These are phyloP conservation scores for Pelusios castaneus DNA, from an alignment of 2,113 vertebrate genomes.

Conservation along the genomic window DNA sequence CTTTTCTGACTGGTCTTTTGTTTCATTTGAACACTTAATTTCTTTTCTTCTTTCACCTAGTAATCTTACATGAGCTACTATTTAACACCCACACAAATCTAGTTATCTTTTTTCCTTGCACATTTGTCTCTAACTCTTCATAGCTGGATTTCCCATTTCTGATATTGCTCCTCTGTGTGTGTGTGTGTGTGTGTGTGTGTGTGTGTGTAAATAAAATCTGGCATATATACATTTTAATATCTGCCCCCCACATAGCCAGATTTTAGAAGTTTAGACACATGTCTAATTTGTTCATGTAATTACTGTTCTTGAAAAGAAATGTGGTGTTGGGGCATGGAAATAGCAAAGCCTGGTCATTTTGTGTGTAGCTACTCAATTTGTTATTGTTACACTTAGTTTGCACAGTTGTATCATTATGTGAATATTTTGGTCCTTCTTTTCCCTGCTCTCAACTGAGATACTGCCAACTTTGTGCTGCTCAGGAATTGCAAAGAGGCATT, in stretches of 20 bases:
- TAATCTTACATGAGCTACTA: not conserved
- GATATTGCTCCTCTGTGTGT: not conserved
- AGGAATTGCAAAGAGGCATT: not conserved
- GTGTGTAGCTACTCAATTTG: not conserved
- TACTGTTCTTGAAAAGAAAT: not conserved
- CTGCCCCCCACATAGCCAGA: no score
- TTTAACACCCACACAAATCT: not conserved
- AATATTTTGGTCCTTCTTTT: not conserved
- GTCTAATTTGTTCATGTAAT: not conserved
- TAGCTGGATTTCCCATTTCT: slow-evolving; percentile 4
- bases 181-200: no score
- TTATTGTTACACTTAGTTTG: not conserved
- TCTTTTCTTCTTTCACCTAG: not conserved
- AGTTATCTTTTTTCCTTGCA: slow-evolving; percentile 6
- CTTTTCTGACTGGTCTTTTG: not conserved
- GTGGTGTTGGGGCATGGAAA: not conserved
- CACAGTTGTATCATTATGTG: not conserved
- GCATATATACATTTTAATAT: no score
- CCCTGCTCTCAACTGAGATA: not conserved
- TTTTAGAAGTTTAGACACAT: not conserved
- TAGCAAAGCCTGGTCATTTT: not conserved
- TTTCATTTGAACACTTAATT: not conserved
- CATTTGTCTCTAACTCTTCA: not conserved
- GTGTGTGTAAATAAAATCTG: no score
- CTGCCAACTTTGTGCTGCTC: not conserved